A percentile compares a stretch with the other conserved stretches of the same genome.
Evolutionary conservation across 2,113 vertebrate genomes (phyloP).

Genomic region (Micronycteris hirsuta): DNA sequence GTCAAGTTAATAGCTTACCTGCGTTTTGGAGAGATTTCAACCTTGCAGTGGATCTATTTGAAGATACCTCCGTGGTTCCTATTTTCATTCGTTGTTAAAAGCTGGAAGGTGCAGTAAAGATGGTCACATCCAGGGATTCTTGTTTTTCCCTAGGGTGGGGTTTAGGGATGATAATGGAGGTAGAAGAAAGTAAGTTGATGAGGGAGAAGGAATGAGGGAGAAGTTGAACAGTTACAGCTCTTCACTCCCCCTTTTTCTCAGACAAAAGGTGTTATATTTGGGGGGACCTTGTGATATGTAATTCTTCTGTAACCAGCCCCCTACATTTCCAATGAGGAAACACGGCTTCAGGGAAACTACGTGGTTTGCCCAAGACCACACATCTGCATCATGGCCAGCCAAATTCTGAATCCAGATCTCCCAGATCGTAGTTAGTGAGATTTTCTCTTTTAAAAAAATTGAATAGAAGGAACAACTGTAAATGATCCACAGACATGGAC

Average conservation of each 20-base stretch:
- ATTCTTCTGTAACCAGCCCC: neutral
- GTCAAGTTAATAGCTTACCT: neutral
- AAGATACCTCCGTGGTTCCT: neutral
- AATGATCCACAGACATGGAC: too few species aligned
- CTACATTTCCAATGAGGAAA: conserved; percentile 56
- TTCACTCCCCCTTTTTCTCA: neutral
- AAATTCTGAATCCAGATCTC: neutral
- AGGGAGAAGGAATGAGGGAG: neutral
- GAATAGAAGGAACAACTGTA: neutral
- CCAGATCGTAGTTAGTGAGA: neutral
- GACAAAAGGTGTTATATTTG: neutral
- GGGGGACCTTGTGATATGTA: neutral
- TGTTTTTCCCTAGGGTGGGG: neutral
- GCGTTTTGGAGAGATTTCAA: neutral
- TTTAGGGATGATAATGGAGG: neutral
- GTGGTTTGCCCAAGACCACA: neutral
- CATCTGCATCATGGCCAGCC: neutral
- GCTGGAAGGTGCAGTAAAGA: neutral
- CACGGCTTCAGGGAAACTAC: neutral
- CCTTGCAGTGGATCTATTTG: neutral
- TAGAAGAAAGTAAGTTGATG: neutral
- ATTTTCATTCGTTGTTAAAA: neutral
- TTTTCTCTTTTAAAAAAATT: neutral
- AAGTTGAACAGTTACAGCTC: neutral
- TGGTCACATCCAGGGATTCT: neutral